Conservation (phyloP, 2,113 vertebrate genomes). For the Oenanthe melanoleuca region DNA sequence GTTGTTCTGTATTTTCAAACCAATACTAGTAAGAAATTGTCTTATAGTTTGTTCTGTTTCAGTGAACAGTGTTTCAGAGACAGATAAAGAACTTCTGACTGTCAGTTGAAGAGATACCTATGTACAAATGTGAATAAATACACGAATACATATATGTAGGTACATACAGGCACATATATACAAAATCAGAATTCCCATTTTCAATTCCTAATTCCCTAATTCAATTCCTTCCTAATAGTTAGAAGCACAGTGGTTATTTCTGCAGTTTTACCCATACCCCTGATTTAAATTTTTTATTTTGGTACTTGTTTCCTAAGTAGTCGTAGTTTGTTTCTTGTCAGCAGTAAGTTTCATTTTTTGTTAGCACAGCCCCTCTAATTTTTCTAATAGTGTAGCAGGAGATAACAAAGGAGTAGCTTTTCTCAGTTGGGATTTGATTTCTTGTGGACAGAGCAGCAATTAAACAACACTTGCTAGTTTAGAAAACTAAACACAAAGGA, state of each 20-base stretch:
- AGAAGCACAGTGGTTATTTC: not conserved
- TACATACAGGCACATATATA: not conserved
- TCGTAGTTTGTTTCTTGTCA: not conserved
- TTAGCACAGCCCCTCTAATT: not conserved
- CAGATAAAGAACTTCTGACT: not conserved
- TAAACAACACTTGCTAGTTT: not conserved
- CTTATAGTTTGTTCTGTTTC: not conserved
- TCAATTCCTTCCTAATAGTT: not conserved
- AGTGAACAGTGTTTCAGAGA: not conserved
- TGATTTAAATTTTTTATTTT: not conserved
- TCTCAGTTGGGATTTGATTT: not conserved
- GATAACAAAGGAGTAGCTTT: not conserved
- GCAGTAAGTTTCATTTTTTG: not conserved
- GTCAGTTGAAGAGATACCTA: not conserved
- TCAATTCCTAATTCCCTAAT: not conserved
- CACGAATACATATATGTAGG: not conserved
- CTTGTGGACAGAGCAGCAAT: not conserved
- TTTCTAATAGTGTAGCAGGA: not conserved
- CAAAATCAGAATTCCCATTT: not conserved
- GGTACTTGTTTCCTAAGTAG: not conserved
- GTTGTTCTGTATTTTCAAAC: not conserved
- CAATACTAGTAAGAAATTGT: not conserved
- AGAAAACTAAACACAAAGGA: not conserved
- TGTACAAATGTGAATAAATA: not conserved
- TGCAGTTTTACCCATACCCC: accelerated